Evolutionary conservation across 2,113 vertebrate genomes (phyloP).

Genomic region (Antennarius striatus): DNA sequence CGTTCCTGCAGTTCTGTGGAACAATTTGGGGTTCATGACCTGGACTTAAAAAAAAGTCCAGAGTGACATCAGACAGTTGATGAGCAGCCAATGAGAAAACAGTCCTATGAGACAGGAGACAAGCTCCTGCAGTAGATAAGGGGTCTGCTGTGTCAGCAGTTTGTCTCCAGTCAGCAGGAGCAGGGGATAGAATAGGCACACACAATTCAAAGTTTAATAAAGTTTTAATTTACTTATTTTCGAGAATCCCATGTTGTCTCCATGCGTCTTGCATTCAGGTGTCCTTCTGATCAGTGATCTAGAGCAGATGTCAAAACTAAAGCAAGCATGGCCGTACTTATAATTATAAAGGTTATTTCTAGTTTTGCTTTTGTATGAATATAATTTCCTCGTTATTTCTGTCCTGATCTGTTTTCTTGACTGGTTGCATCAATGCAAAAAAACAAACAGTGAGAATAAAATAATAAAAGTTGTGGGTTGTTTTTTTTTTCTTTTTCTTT

Average conservation of each 20-base stretch:
- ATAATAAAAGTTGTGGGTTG: too few species aligned
- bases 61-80: neutral
- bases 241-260: neutral
- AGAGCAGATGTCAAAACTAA: too few species aligned
- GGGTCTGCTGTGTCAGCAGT: slow-evolving; percentile 1
- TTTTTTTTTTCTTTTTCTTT: too few species aligned
- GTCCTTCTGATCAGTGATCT: neutral
- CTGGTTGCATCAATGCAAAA: too few species aligned
- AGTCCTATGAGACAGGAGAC: neutral
- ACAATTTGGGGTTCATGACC: neutral
- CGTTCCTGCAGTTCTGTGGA: neutral
- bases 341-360: too few species aligned
- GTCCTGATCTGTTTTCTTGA: too few species aligned
- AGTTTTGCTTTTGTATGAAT: too few species aligned
- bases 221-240: too few species aligned
- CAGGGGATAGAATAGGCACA: neutral
- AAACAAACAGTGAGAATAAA: too few species aligned
- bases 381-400: too few species aligned
- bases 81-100: slow-evolving; percentile 5
- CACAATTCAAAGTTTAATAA: too few species aligned
- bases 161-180: neutral
- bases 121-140: neutral
- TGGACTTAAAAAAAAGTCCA: neutral
- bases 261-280: neutral
- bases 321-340: too few species aligned